Base-by-base conservation (phyloP, 2,888 invertebrate species). In the Caenorhabditis sinica region DNA sequence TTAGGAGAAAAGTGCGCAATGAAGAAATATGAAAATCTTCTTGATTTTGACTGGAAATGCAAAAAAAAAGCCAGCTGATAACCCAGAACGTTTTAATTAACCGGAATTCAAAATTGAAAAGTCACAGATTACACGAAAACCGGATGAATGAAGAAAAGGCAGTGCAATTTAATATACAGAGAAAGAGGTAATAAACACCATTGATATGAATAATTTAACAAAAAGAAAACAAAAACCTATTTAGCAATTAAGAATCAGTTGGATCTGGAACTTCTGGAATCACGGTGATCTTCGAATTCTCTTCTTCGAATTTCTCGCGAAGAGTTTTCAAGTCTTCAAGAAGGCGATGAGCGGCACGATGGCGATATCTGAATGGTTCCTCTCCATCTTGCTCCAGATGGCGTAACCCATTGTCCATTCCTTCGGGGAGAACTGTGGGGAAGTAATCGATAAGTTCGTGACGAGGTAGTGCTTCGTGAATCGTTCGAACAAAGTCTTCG, bases 311-410 rank as follows among this genome's bases (percentile, higher is more conserved):
- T 28, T 65, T 11, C 28, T 60, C 60, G 8, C 83, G 69, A 2
- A 83, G 75, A 11, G 23, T 13, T 68, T 74, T 73, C 30, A 83
- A 36, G 23, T 77, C 53, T 1, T 68, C 77, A 17, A 83, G 69
- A 1, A 83, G 28, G n/a, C 43, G 43, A 15, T 83, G 49, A 0
- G 88, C 84, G 8, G 82, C 45, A 28, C 71, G 75, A 73, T 89
- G 85, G 20, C 83, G 74, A 66, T 86, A 86, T 23, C 89, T 77
- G 85, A 89, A 89, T 9, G 89, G 88, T 9, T 79, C 86, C 58
- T 89, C 89, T 43, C 88, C 89, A 68, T 89, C 89, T 60, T 89
- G 73, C 61, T 88, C 87, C 60, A 89, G 45, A 77, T 86, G 87
- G 25, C 82, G 83, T 15, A 88, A 68, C 30, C 85, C 85, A 33